Base-by-base conservation (phyloP, 1,140 invertebrate genomes). In the Halictus rubicundus region DNA sequence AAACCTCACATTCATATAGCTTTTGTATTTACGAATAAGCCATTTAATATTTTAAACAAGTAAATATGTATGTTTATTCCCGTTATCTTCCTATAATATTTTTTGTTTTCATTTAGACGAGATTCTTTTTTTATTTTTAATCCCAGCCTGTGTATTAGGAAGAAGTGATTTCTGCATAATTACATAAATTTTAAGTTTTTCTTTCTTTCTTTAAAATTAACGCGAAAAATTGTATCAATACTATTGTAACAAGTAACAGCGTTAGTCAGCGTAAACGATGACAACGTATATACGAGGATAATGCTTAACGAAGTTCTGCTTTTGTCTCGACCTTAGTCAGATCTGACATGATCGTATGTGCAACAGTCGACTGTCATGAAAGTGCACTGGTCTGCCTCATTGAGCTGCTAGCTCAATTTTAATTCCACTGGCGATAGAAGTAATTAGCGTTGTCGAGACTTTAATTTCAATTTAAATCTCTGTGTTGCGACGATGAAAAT, bases 281-380 rank as follows among this genome's bases (percentile, higher is more conserved):
- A 60, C 68, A 65, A 82, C 69, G 54, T 60, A 49, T 0, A 12
- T 12, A 46, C 57, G 52, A 73, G 59, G 37, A 54, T 80, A 73
- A 60, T 25, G 59, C 64, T 79, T 63, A 71, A 78, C 79, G 71
- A 84, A 75, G 60, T 71, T 78, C 65, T 54, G 65, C 46, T 27
- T n/a, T 52, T 68, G 54, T 19, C 46, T 76, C 70, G 74, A 85
- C 70, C 79, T 72, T 76, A 46, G 68, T 23, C 76, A 73, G 60
- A 72, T 60, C 60, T 42, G 57, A 78, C 79, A 73, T 19, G 68
- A 74, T 85, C 73, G 25, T 82, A 59, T 70, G 79, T 12, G 69
- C 60, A 59, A 65, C 27, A 52, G 63, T 68, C 16, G 65, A 57
- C 49, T 37, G 68, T 68, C 46, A 68, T 9, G 63, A 79, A 27